Conservation (phyloP, 2,888 invertebrate genomes). For the Euphydryas editha region DNA sequence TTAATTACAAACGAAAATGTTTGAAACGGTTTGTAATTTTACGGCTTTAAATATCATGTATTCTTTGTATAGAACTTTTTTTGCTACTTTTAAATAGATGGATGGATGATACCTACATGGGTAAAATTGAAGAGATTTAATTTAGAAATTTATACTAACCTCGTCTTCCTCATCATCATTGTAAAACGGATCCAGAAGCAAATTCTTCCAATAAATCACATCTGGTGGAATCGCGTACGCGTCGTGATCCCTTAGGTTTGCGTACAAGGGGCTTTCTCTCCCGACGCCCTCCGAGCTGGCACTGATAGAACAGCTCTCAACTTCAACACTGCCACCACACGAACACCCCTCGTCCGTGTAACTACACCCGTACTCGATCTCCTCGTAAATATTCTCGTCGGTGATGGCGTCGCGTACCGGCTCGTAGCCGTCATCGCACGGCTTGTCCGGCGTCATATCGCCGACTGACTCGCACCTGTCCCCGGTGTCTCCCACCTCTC, state of each 20-base stretch:
- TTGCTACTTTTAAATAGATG: not conserved
- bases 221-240: slow-evolving; percentile 78
- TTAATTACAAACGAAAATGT: too few relatives aligned
- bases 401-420: slow-evolving; percentile 73
- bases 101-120: too few relatives aligned
- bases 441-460: slow-evolving; percentile 74
- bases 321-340: slow-evolving; percentile 76
- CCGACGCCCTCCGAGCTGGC: slow-evolving; percentile 73
- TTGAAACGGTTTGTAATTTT: too few relatives aligned
- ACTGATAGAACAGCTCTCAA: slow-evolving; percentile 76
- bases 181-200: slow-evolving; percentile 75
- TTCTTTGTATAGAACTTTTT: not conserved
- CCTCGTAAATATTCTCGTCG: slow-evolving; percentile 80
- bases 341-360: slow-evolving; percentile 77
- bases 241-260: slow-evolving; percentile 74
- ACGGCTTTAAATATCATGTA: too few relatives aligned
- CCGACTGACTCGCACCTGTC: slow-evolving; percentile 76
- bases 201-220: slow-evolving; percentile 82
- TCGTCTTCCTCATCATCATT: slow-evolving; percentile 83
- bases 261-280: slow-evolving; percentile 76
- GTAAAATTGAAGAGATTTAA: too few relatives aligned
- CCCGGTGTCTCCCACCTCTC: slow-evolving; percentile 80
- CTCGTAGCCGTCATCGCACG: slow-evolving; percentile 77
- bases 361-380: slow-evolving; percentile 72
- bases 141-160: too few relatives aligned